Base-by-base conservation (phyloP, 1,140 invertebrate genomes). In the Pseudomyrmex cubaensis region DNA sequence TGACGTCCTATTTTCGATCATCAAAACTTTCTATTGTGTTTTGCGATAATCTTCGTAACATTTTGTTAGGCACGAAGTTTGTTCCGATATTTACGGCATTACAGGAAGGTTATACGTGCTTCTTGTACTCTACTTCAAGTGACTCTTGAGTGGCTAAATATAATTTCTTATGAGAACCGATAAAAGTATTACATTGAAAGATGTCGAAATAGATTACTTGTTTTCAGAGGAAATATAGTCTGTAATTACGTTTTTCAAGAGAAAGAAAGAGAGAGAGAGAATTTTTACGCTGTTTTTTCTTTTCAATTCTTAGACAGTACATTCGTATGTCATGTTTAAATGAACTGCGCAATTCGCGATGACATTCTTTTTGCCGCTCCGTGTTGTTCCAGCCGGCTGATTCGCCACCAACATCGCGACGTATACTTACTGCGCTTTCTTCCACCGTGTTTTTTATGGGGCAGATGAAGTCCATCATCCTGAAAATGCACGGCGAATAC, bases 231-330 rank as follows among this genome's bases (percentile, higher is more conserved):
- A 35, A 35, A 35, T 35, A 35, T 7, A 35, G 0, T 35, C 0
- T 35, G 5, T 35, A 35, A 35, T 35, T 35, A 35, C 5, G 35
- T 35, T 35, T 35, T 35, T 35, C 5, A 35, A 35, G 35, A 35
- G 5, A 35, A 35, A 35, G 35, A 35, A 35, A 35, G 35, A 35
- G 35, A 35, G 35, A 25, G 25, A 5, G 3, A 35, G 4, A 35
- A 35, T 25, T 25, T 4, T 44, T 48, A 57, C 10, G 44, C 48
- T 70, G 1, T 7, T 17, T 25, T 50, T 46, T 50, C 15, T 57
- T 69, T 59, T 59, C 12, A 54, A 70, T 50, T 57, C 44, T 78
- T n/a, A 78, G 52, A 50, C 67, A 67, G 59, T 59, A 25, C 54
- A 69, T 12, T 35, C 35, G 35, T 35, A 67, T 77, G 13, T n/a